Conservation (phyloP, 2,888 invertebrate genomes). For the Caenorhabditis macrosperma region DNA sequence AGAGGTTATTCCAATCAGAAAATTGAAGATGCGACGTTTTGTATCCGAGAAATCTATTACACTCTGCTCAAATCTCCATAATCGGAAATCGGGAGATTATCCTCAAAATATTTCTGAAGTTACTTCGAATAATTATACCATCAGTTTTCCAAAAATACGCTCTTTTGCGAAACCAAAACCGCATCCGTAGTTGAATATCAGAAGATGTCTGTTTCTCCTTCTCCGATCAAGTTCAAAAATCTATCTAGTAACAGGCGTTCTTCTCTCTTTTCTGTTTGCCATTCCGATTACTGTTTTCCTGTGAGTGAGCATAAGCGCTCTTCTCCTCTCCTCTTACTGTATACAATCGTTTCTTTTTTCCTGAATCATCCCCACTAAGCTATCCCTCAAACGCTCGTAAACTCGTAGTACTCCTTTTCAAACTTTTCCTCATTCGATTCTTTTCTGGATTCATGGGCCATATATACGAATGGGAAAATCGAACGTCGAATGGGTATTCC, state of each 20-base stretch:
- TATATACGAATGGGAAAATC: constrained; percentile 27
- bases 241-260: constrained; percentile 14
- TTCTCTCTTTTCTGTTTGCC: constrained; percentile 32
- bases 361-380: constrained; percentile 38
- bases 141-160: too few species aligned
- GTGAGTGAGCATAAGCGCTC: constrained; percentile 26
- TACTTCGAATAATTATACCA: too few species aligned
- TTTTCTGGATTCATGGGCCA: constrained; percentile 26
- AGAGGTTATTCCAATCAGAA: neutral
- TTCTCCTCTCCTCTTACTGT: constrained; percentile 36
- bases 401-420: constrained; percentile 24
- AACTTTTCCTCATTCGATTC: constrained; percentile 5
- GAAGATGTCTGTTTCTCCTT: too few species aligned
- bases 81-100: too few species aligned
- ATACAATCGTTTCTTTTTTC: constrained; percentile 42
- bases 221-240: constrained; percentile 9
- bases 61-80: neutral
- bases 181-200: too few species aligned
- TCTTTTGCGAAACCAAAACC: too few species aligned
- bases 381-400: constrained; percentile 35
- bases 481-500: constrained; percentile 25
- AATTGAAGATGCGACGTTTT: neutral
- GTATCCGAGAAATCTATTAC: neutral
- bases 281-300: constrained; percentile 50
- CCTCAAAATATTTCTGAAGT: too few species aligned